Base-by-base conservation (phyloP, 2,888 invertebrate genomes). In the Himalopsyche kuldschensis region DNA sequence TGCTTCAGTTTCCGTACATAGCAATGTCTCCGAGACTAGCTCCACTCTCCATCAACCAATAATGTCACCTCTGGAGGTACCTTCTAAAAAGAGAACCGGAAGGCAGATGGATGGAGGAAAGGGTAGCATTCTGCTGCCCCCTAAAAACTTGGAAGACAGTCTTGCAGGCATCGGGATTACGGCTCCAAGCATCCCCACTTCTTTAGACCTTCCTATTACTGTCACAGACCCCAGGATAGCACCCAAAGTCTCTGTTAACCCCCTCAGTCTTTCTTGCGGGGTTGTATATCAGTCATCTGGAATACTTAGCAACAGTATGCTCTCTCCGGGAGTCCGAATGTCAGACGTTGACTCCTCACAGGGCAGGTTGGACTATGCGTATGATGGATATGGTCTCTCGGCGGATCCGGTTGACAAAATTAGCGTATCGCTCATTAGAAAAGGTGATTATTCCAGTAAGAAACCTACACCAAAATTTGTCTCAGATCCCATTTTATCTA, bases 11-110 rank as follows among this genome's bases (percentile, higher is more conserved):
- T 88, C 93, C 82, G 88, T 92, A 87, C 90, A 93, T 89, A 89
- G 94, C 83, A 93, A 94, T 86, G 95, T 96, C 0, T 93, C 94
- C 4, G 96, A 96, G 89, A 96, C 96, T 0, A 96, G 95, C 87
- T 92, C 95, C 4, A 93, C 94, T 15, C 91, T 96, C 20, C 93
- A 96, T 88, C 95, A 95, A 89, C 95, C 96, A 0, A 96, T 96
- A 80, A 96, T 96, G 96, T 95, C 96, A 1, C 95, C 96, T 0
- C 90, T 95, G 32, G 96, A 96, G 89, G 93, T 95, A 31, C 95
- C 96, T 5, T 92, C 92, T 48, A 94, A 90, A 85, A 89, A 86
- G n/a, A 89, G 89, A 83, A 88, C 88, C 90, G 82, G 86, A 91
- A 87, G 88, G 91, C 88, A 86, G 87, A 87, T 5, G 89, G 89